Base-by-base conservation (phyloP, 2,113 vertebrate genomes). In the Pluvianellus socialis region DNA sequence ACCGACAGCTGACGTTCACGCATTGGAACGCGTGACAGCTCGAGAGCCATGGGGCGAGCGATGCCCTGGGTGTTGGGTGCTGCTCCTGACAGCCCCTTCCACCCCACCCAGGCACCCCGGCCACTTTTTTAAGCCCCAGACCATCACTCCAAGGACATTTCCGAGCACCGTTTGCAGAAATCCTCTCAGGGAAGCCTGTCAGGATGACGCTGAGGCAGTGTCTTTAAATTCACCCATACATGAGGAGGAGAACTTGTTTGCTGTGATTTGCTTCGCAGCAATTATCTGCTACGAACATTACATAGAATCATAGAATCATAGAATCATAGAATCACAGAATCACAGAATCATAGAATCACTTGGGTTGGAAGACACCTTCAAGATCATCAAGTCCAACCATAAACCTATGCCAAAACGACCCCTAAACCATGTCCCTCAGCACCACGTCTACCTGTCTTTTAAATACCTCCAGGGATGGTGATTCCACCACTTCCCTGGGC, bases 11-110 rank as follows among this genome's bases (percentile, higher is more conserved):
- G 52, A 79, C 44, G 20, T 53, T 70, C 50, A 62, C 5, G 3
- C 4, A 17, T 17, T 35, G 55, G 59, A 66, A 56, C 3, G 23
- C 23, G 49, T 50, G 22, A 50, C 2, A 4, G 0, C 26, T 71
- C 0, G 55, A 63, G 26, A 19, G 8, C 50, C 30, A 38, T 10
- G 40, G 16, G 44, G 52, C 33, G 45, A 88, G 49, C 0, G 5
- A 55, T 55, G 56, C 86, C 0, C 0, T 7, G n/a, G 24, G 12
- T 58, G 58, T 26, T 0, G 0, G 65, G 42, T 45, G 27, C 56
- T 68, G 49, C 38, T 82, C 63, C 33, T 1, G 0, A 40, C 49
- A 74, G 27, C 23, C 13, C 23, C 44, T 59, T 44, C 18, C 28
- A 40, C 12, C 6, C 14, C 13, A 35, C 14, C 1, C 6, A 62